phyloP scores from a whole-genome alignment of 92 coral and sea anemone species.

The Porites rus region DNA sequence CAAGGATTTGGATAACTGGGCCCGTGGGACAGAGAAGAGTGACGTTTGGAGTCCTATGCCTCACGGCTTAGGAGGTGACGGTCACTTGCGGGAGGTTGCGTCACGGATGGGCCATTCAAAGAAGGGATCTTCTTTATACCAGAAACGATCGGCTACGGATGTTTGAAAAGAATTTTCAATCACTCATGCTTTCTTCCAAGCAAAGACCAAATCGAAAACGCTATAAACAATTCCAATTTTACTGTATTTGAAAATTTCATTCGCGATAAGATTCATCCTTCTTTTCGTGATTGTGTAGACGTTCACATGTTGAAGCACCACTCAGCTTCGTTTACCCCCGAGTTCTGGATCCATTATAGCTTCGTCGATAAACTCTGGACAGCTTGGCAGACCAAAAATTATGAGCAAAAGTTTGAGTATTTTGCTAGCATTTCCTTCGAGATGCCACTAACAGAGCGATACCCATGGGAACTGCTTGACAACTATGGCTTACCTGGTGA shows the following conservation, averaged over 20 bases:
- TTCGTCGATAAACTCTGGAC: conserved; percentile 92
- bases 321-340: conserved; percentile 80
- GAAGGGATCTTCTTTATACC: conserved; percentile 58
- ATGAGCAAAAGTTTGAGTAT: conserved; percentile 57
- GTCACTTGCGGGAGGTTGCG: conserved; percentile 55
- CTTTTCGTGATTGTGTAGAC: conserved; percentile 76
- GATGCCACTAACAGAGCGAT: conserved; percentile 73
- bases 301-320: conserved; percentile 64
- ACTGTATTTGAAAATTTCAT: conserved; percentile 54
- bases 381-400: conserved; percentile 72
- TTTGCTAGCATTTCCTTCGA: conserved; percentile 36
- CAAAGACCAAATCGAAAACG: conserved; percentile 26
- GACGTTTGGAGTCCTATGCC: conserved; percentile 76
- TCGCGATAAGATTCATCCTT: conserved; percentile 72
- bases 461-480: conserved; percentile 84
- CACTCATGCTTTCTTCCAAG: conserved; percentile 44
- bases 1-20: conserved; percentile 41
- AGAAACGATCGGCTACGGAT: conserved; percentile 62
- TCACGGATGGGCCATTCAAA: conserved; percentile 68
- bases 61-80: conserved; percentile 83
- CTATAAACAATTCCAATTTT: conserved; percentile 34
- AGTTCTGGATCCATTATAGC: conserved; percentile 87
- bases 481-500: conserved; percentile 74
- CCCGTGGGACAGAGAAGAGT: conserved; percentile 24
- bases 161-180: conserved; percentile 71